Evolutionary conservation across 2,113 vertebrate species (phyloP).

Genomic region (Mystacornis crossleyi): DNA sequence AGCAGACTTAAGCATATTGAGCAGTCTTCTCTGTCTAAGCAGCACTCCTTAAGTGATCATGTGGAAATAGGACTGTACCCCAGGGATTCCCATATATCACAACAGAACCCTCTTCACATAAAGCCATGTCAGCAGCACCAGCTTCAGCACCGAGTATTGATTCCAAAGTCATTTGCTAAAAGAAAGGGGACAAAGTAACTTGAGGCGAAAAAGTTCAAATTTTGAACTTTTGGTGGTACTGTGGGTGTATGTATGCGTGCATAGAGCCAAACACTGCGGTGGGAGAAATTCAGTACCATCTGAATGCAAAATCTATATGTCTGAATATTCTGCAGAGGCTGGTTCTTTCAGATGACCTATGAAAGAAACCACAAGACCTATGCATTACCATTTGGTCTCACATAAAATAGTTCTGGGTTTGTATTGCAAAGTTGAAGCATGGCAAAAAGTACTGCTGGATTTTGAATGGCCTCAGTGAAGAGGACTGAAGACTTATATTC

Average conservation of each 20-base stretch:
- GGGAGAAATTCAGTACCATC: not conserved
- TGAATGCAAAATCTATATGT: not conserved
- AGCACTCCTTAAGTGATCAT: not conserved
- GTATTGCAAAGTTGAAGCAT: not conserved
- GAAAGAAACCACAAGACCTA: not conserved
- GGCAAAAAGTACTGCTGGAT: not conserved
- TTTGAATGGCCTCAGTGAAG: not conserved
- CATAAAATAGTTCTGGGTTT: not conserved
- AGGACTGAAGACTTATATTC: not conserved
- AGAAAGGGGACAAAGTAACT: not conserved
- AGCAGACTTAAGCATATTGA: not conserved
- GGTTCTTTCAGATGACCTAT: not conserved
- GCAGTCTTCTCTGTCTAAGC: accelerated
- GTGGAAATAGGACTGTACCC: not conserved
- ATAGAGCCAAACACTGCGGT: not conserved
- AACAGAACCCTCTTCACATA: not conserved
- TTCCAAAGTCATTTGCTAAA: not conserved
- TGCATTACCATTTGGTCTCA: not conserved
- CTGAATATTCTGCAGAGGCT: not conserved
- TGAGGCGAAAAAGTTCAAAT: accelerated
- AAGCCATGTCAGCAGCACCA: not conserved
- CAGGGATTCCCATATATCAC: not conserved
- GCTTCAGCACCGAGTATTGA: not conserved
- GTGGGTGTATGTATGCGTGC: not conserved
- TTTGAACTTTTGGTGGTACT: not conserved